Base-by-base conservation (phyloP, 2,113 vertebrate genomes). In the Cephalopterus ornatus region DNA sequence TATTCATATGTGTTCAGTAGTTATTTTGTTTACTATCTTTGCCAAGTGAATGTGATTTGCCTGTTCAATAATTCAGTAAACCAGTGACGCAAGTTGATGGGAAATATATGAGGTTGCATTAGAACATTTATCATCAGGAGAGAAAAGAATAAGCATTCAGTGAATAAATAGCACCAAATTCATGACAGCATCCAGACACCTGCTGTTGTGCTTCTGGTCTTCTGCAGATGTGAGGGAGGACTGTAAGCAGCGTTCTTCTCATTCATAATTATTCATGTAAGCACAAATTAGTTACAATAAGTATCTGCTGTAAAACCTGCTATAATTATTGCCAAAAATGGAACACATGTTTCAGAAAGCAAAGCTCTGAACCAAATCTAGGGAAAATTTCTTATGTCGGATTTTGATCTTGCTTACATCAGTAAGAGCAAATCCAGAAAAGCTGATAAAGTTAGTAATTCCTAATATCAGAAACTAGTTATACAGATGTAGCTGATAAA, bases 1-100 rank as follows among this genome's bases (percentile, higher is more conserved):
- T 44, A 63, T 49, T 83, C 74, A 59, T 30, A 41, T 53, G 78
- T 82, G 87, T 78, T 63, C 68, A 88, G 86, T 35, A 42, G 72
- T 75, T 82, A 47, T 28, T 95, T 93, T 97, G 70, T 94, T 97
- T 97, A 71, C 74, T 89, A 0, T 85, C 77, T 91, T 68, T 96
- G 73, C 62, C 81, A 83, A 89, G 67, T 72, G 75, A 89, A 68
- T 95, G 79, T 49, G 83, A 77, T 97, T 94, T 88, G 61, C 62
- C 82, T 95, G 67, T 84, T 96, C 96, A 97, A 56, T 94, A 94
- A 94, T 66, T 93, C 85, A 89, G 42, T 85, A 55, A 96, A 88
- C 30, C 89, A 83, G 6, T 92, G 86, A 74, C 41, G 55, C 89
- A 96, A 90, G 78, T 70, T 88, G 91, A 70, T 94, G 86, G 89